These are phyloP conservation scores for Xenopus tropicalis DNA, from an alignment of 2,113 vertebrate species.

Conservation along the genomic window DNA sequence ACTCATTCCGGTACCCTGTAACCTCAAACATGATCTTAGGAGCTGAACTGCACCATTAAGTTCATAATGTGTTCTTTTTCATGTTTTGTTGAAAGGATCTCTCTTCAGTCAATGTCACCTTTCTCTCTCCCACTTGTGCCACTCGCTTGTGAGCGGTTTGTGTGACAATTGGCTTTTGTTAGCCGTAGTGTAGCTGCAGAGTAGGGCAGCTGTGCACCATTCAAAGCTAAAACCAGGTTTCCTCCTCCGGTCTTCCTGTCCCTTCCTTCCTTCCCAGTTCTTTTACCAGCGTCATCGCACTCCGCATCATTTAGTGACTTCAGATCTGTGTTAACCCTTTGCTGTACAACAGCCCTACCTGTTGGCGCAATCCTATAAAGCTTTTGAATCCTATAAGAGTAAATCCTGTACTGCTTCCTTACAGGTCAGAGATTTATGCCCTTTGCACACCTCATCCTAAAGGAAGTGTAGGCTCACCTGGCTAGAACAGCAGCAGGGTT, in stretches of 20 bases:
- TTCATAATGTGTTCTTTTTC: no score
- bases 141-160: slow-evolving; percentile 6
- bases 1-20: no score
- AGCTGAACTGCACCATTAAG: no score
- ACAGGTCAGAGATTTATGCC: no score
- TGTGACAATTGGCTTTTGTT: slow-evolving; percentile 29
- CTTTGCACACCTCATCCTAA: no score
- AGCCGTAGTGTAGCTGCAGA: background rate
- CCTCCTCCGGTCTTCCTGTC: slow-evolving; percentile 14
- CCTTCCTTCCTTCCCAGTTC: slow-evolving; percentile 26
- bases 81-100: slow-evolving; percentile 26
- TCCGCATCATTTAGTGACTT: background rate
- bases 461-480: no score
- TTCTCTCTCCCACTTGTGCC: slow-evolving; percentile 6
- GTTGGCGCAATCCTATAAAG: background rate
- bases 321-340: slow-evolving; percentile 2
- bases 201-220: slow-evolving; percentile 22
- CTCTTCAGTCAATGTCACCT: slow-evolving; percentile 8
- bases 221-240: slow-evolving; percentile 34
- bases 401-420: no score
- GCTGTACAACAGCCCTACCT: background rate
- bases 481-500: no score
- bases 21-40: no score
- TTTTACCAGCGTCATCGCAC: slow-evolving; percentile 3
- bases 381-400: no score